phyloP scores from a whole-genome alignment of 2,113 vertebrate species.

The Xiphophorus hellerii region DNA sequence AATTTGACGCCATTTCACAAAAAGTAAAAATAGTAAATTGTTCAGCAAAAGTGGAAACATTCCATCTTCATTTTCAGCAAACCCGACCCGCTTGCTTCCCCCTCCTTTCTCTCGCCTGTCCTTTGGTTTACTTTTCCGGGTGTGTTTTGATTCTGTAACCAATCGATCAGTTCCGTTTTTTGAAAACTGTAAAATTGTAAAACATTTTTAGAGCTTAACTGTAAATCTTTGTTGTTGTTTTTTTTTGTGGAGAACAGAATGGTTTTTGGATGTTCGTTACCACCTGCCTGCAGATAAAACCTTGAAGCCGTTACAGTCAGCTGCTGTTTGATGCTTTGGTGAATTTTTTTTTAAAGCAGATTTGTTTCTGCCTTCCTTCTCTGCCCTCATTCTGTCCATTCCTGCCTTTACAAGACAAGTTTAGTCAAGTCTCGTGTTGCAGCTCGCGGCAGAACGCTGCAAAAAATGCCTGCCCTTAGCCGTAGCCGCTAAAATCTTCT shows the following conservation, averaged over 20 bases:
- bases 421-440: conserved; percentile 1
- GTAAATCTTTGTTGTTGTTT: conserved; percentile 51
- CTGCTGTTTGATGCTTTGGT: conserved; percentile 20
- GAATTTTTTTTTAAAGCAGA: not conserved
- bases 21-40: not conserved
- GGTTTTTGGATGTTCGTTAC: conserved; percentile 50
- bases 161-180: conserved; percentile 39
- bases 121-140: not conserved
- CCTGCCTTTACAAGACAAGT: conserved; percentile 4
- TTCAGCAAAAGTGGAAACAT: conserved; percentile 48
- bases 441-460: conserved; percentile 9
- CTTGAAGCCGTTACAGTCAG: conserved; percentile 46
- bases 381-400: too few relatives aligned
- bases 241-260: conserved; percentile 17
- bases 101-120: conserved; percentile 2
- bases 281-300: conserved; percentile 55
- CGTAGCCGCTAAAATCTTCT: not conserved
- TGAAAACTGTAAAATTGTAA: conserved; percentile 74
- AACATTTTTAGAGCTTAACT: conserved; percentile 68
- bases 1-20: not conserved
- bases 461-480: conserved; percentile 4
- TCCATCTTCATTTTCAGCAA: conserved; percentile 47
- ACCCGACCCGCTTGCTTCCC: not conserved
- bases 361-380: not conserved
- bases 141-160: conserved; percentile 31